A percentile compares a stretch with the other conserved stretches of the same genome.
Evolutionary conservation across 1,140 invertebrate genomes (phyloP).

Genomic region (Aphidius gifuensis): DNA sequence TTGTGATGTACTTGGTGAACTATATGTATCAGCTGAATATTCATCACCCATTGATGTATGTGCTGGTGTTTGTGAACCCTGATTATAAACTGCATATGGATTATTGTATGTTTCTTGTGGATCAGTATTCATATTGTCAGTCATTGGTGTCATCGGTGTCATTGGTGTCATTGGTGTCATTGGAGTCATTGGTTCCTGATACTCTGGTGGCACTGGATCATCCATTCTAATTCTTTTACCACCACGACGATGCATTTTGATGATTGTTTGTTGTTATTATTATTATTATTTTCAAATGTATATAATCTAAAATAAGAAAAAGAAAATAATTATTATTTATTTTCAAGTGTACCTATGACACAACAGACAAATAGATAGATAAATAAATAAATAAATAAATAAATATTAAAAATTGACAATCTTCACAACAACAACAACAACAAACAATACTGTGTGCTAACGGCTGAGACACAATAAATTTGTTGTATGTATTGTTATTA

Average conservation of each 20-base stretch:
- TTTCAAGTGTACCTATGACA: too few relatives aligned
- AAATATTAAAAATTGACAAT: too few relatives aligned
- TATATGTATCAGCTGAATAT: conserved; percentile 49
- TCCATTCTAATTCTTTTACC: conserved; percentile 89
- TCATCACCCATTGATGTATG: conserved; percentile 43
- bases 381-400: too few relatives aligned
- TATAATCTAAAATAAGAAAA: too few relatives aligned
- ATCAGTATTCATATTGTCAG: conserved; percentile 55
- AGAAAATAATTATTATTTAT: too few relatives aligned
- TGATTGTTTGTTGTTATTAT: conserved; percentile 4
- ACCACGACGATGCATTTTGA: conserved; percentile 73
- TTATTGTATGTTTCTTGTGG: conserved; percentile 43
- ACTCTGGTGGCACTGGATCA: conserved; percentile 79
- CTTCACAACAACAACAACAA: too few relatives aligned
- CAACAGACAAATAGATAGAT: too few relatives aligned
- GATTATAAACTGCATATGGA: conserved; percentile 50
- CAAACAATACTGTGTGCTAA: too few relatives aligned
- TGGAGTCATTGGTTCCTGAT: conserved; percentile 77
- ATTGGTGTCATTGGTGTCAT: conserved; percentile 63
- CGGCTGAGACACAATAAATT: too few relatives aligned
- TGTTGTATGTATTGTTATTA: too few relatives aligned
- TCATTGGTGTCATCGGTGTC: conserved; percentile 65
- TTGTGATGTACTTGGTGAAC: conserved; percentile 46
- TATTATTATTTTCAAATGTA: too few relatives aligned
- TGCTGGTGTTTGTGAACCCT: conserved; percentile 51